Evolutionary conservation across 2,113 vertebrate genomes (phyloP).

Genomic region (Serilophus lunatus): DNA sequence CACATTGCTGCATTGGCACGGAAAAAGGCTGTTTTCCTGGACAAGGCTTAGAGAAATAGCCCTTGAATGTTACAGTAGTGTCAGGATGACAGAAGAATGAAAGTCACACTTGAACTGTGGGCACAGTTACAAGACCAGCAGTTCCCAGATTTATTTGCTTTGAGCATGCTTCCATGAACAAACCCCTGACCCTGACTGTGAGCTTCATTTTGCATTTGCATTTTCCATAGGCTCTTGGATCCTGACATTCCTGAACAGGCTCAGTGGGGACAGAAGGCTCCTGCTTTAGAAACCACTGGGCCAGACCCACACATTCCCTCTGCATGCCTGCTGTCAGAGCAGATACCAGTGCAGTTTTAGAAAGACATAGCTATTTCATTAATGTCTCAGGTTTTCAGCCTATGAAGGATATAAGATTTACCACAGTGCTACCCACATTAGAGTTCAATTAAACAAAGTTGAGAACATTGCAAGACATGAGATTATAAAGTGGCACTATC

Average conservation of each 20-base stretch:
- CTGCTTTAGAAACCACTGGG: neutral
- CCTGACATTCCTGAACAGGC: too few species aligned
- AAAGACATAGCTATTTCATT: neutral
- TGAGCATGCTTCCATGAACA: accelerated
- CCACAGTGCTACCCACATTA: neutral
- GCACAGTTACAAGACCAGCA: neutral
- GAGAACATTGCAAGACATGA: neutral
- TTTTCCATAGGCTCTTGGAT: neutral
- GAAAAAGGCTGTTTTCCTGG: neutral
- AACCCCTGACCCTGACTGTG: neutral
- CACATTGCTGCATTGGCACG: neutral
- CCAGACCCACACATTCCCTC: neutral
- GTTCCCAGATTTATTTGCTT: neutral
- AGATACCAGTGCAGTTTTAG: neutral
- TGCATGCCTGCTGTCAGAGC: neutral
- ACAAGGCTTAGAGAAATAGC: neutral
- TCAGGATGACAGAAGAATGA: neutral
- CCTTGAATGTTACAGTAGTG: neutral
- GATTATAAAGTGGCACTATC: neutral
- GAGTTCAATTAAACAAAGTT: neutral
- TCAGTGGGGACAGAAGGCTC: neutral
- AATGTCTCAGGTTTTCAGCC: neutral
- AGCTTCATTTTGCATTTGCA: neutral
- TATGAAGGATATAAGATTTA: neutral
- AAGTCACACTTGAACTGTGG: neutral